phyloP scores from a whole-genome alignment of 2,797 vertebrate species.

The Coracias cyanogaster region DNA sequence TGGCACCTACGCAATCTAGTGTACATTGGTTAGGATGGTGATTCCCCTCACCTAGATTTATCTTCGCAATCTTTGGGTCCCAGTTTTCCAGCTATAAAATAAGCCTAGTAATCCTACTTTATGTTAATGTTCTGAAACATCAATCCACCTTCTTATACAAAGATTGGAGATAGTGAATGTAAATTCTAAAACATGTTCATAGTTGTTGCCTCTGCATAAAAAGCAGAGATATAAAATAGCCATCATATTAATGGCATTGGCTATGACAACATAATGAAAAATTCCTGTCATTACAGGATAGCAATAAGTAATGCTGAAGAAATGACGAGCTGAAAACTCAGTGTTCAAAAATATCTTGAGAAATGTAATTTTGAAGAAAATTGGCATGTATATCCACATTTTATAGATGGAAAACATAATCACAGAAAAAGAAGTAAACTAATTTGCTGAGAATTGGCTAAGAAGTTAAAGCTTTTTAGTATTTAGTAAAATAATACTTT shows the following conservation, averaged over 20 bases:
- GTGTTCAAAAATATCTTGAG: background rate
- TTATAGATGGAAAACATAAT: background rate
- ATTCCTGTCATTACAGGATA: background rate
- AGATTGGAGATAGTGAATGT: background rate
- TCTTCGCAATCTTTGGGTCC: background rate
- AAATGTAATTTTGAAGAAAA: conserved; percentile 2
- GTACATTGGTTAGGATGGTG: background rate
- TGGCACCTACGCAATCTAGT: background rate
- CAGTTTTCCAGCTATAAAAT: background rate
- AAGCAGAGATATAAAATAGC: background rate
- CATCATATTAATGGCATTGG: background rate
- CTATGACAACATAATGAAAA: background rate
- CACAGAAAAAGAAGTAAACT: background rate
- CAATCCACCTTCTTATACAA: background rate
- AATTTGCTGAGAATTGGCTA: background rate
- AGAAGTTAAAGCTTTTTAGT: background rate
- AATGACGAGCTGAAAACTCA: background rate
- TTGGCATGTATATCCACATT: background rate
- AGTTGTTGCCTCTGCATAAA: background rate
- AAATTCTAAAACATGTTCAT: background rate
- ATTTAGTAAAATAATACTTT: background rate
- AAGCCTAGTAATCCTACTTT: background rate
- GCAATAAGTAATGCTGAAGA: background rate
- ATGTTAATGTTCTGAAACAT: background rate
- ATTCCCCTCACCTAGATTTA: background rate